phyloP scores from a whole-genome alignment of 2,113 vertebrate genomes.

The Trochalopteron elliotii region DNA sequence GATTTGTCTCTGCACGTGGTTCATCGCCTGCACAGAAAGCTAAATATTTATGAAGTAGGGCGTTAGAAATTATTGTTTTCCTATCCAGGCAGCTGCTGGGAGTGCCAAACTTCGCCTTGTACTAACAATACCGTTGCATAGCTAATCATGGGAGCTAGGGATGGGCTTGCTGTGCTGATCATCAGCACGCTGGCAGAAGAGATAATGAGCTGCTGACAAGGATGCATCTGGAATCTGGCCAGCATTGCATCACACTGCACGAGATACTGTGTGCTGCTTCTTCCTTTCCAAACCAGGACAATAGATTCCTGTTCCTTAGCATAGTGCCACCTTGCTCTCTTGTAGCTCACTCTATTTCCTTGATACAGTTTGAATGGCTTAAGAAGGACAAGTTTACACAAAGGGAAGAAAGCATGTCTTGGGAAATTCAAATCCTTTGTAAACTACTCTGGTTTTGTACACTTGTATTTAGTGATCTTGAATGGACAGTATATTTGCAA shows the following conservation, averaged over 20 bases:
- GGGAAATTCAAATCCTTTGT: not conserved
- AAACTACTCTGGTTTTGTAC: not conserved
- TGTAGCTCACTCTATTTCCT: not conserved
- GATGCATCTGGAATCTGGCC: constrained; percentile 9
- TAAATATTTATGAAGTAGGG: constrained; percentile 45
- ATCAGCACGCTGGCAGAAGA: not conserved
- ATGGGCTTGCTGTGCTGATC: constrained; percentile 31
- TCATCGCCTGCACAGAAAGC: not conserved
- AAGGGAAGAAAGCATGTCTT: not conserved
- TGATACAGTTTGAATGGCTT: not conserved
- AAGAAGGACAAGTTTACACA: not conserved
- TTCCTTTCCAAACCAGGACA: not conserved
- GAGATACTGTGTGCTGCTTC: not conserved
- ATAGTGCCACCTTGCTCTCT: not conserved
- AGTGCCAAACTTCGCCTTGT: constrained; percentile 45
- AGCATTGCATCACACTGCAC: not conserved
- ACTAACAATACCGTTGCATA: constrained; percentile 21
- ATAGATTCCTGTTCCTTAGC: not conserved
- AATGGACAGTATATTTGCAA: not conserved
- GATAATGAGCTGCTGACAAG: constrained; percentile 44
- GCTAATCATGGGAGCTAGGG: constrained; percentile 25
- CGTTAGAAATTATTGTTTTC: constrained; percentile 48
- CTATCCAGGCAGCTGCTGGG: constrained; percentile 28
- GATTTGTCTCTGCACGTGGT: constrained; percentile 11
- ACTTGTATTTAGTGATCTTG: not conserved